A percentile compares a stretch with the other conserved stretches of the same genome.
These are phyloP conservation scores for Capreolus pygargus DNA, from an alignment of 2,113 vertebrate genomes.

Conservation along the genomic window DNA sequence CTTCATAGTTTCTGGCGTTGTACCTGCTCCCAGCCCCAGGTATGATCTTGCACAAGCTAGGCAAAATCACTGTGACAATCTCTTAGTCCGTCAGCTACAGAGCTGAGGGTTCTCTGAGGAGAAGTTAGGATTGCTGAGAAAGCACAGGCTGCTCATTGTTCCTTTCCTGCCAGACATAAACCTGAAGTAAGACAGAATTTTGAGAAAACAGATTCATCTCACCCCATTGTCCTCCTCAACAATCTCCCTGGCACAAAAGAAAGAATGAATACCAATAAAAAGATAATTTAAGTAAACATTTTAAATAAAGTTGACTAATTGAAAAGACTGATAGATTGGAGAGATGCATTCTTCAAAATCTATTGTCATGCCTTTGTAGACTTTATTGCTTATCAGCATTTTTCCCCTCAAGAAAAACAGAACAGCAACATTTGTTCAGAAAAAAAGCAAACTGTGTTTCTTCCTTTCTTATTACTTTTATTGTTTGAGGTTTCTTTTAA, in stretches of 20 bases:
- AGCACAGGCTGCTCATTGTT: not conserved
- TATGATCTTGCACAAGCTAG: not conserved
- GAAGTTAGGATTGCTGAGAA: slow-evolving; percentile 24
- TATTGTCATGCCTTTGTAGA: slow-evolving; percentile 11
- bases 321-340: slow-evolving; percentile 15
- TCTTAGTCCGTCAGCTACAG: not conserved
- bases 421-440: slow-evolving; percentile 51
- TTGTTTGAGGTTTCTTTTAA: slow-evolving; percentile 67
- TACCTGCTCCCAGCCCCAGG: not conserved
- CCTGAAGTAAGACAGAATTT: not conserved
- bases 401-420: slow-evolving; percentile 56
- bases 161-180: not conserved
- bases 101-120: not conserved
- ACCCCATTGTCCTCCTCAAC: not conserved
- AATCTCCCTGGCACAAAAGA: not conserved
- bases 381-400: slow-evolving; percentile 50
- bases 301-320: slow-evolving; percentile 24
- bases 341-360: slow-evolving; percentile 30
- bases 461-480: slow-evolving; percentile 69
- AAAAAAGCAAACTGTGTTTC: slow-evolving; percentile 33
- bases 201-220: not conserved
- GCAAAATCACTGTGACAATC: not conserved
- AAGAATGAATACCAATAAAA: slow-evolving; percentile 18
- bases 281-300: slow-evolving; percentile 5
- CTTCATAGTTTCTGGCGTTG: not conserved